A percentile compares a stretch with the other conserved stretches of the same genome.
phyloP scores from a whole-genome alignment of 2,113 vertebrate genomes.

The Galemys pyrenaicus region DNA sequence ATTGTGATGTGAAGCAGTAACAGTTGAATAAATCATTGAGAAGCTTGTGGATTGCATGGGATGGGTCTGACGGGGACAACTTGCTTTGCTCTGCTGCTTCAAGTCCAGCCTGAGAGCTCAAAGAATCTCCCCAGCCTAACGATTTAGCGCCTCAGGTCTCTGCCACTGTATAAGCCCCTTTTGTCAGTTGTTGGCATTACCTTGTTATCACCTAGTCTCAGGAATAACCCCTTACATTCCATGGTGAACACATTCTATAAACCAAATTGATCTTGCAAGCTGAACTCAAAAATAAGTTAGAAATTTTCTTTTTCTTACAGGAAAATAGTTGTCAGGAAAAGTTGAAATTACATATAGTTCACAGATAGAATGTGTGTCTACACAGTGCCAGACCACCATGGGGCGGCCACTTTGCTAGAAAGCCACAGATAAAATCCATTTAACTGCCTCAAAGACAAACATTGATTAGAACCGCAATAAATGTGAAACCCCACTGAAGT shows the following conservation, averaged over 20 bases:
- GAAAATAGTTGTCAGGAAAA: background rate
- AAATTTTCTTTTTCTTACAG: background rate
- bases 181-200: background rate
- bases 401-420: background rate
- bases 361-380: background rate
- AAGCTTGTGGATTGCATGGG: background rate
- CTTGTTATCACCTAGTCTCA: background rate
- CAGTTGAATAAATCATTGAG: background rate
- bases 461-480: background rate
- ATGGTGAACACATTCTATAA: background rate
- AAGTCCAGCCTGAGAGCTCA: background rate
- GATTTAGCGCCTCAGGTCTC: background rate
- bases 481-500: background rate
- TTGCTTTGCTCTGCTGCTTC: background rate
- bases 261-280: background rate
- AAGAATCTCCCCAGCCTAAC: background rate
- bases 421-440: background rate
- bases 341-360: background rate
- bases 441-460: background rate
- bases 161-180: background rate
- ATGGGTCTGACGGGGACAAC: background rate
- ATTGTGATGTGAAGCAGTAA: too few species aligned
- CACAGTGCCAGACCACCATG: rapidly evolving
- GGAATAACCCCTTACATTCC: background rate
- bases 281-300: background rate